Evolutionary conservation across 2,797 vertebrate species (phyloP), one percentile per base, ranked within the genome.

Genomic region (Amazona finschi): DNA sequence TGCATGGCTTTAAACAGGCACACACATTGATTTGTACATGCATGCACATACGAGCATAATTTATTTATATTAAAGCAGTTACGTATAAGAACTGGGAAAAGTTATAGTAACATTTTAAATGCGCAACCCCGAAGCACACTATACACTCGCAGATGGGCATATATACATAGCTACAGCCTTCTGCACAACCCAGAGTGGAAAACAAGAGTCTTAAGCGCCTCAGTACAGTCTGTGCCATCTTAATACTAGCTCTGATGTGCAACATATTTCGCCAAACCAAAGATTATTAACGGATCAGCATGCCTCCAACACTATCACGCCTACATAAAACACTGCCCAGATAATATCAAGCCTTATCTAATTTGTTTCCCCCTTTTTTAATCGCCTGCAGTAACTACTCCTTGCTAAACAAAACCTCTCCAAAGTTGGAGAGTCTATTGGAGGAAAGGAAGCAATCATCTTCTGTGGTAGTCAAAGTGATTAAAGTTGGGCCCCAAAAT

Each of bases 401-500:
- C 62, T 92, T 60, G 73, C 94, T 95, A 95, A 96, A 97, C 91
- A 96, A 97, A 97, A 95, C 83, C 92, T 92, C 89, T 96, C 91
- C 96, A 95, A 94, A 96, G 94, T 95, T 79, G 62, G 93, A 85
- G 53, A 97, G 93, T 75, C 89, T 92, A 87, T 95, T 94, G 92
- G 92, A 96, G 95, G 94, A 96, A 97, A 97, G 97, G 97, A 98
- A 98, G 98, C 97, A 97, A 97, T 98, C 97, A 97, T 95, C 95
- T 96, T 97, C 95, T 94, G 97, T 88, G 90, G 93, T 97, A 93
- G 96, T 88, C 95, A 96, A 94, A 97, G 96, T 96, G 97, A 97
- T 97, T 98, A 96, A 97, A 97, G 96, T 97, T 97, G 96, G 98
- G 98, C 98, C 98, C 95, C 96, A 95, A 95, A 95, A 96, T 96